These are phyloP conservation scores for Sarcophaga carnaria DNA, from an alignment of 2,888 invertebrate species.

Conservation along the genomic window DNA sequence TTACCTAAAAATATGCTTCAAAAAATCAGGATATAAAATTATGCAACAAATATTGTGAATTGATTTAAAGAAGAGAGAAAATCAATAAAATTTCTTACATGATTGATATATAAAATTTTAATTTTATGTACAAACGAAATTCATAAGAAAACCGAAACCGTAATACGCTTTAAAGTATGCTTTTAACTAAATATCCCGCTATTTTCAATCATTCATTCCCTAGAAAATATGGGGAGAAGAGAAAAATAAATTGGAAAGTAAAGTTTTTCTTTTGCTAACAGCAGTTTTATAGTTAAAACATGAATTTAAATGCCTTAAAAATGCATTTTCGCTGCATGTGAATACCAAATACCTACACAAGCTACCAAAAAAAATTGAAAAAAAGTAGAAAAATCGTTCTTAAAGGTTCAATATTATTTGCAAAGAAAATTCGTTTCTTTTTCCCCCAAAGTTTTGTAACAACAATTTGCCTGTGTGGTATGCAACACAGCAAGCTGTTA, in stretches of 20 bases:
- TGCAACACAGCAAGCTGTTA: no score
- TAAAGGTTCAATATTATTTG: slow-evolving; percentile 47
- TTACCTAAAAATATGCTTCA: not conserved
- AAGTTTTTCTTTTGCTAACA: slow-evolving; percentile 2
- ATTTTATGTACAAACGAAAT: no score
- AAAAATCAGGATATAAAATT: not conserved
- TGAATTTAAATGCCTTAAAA: slow-evolving; percentile 44
- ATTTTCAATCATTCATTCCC: no score
- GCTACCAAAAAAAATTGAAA: no score
- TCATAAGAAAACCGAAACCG: not conserved
- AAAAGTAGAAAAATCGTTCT: slow-evolving; percentile 3
- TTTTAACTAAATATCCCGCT: not conserved
- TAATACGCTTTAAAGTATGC: slow-evolving; percentile 18
- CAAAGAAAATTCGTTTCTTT: not conserved
- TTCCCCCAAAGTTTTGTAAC: not conserved
- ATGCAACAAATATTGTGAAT: not conserved
- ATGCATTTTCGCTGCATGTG: slow-evolving; percentile 23
- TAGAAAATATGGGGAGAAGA: no score
- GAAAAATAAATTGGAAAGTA: not conserved
- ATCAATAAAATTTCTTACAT: no score
- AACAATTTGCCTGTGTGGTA: no score
- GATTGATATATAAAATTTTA: no score
- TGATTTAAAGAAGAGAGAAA: no score
- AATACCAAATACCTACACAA: not conserved
- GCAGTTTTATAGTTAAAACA: slow-evolving; percentile 23